A percentile compares a stretch with the other conserved stretches of the same genome.
Conservation (phyloP, 2,113 vertebrate genomes). For the Gorsachius goisagi region DNA sequence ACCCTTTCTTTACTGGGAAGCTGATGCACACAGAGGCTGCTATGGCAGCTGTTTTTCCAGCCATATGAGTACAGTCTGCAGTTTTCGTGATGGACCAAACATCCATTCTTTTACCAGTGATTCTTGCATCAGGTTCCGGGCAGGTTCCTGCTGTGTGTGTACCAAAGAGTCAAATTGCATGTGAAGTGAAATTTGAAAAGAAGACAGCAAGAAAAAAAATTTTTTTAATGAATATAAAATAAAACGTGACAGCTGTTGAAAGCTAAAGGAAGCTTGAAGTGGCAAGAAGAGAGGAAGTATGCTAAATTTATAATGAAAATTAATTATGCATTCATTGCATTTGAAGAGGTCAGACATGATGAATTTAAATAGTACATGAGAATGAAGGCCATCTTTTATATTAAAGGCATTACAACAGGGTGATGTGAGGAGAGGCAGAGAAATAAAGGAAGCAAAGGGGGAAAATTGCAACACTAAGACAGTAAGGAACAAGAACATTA, state of each 20-base stretch:
- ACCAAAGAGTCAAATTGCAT: not conserved
- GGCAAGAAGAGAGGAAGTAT: slow-evolving; percentile 39
- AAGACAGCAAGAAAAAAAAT: not conserved
- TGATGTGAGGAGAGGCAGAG: not conserved
- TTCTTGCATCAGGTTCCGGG: not conserved
- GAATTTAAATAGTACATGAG: slow-evolving; percentile 48
- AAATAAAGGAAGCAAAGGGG: not conserved
- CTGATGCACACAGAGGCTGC: not conserved
- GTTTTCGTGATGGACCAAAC: not conserved
- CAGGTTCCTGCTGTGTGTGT: not conserved
- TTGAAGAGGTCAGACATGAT: slow-evolving; percentile 62
- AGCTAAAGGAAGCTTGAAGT: slow-evolving; percentile 45
- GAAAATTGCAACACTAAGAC: slow-evolving; percentile 1
- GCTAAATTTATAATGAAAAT: slow-evolving; percentile 73
- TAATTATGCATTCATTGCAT: slow-evolving; percentile 65
- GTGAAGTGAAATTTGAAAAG: slow-evolving; percentile 8
- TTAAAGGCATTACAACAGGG: slow-evolving; percentile 7
- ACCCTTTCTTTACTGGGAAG: not conserved
- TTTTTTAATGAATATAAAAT: slow-evolving; percentile 30
- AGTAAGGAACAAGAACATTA: slow-evolving; percentile 7
- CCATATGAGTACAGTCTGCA: not conserved
- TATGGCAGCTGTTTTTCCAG: not conserved
- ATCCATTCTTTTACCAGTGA: not conserved
- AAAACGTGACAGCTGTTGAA: slow-evolving; percentile 45
- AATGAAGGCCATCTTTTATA: slow-evolving; percentile 18